Evolutionary conservation across 1,140 invertebrate genomes (phyloP), one percentile per base, ranked within the genome.

Genomic region (Rhopalosiphum padi): DNA sequence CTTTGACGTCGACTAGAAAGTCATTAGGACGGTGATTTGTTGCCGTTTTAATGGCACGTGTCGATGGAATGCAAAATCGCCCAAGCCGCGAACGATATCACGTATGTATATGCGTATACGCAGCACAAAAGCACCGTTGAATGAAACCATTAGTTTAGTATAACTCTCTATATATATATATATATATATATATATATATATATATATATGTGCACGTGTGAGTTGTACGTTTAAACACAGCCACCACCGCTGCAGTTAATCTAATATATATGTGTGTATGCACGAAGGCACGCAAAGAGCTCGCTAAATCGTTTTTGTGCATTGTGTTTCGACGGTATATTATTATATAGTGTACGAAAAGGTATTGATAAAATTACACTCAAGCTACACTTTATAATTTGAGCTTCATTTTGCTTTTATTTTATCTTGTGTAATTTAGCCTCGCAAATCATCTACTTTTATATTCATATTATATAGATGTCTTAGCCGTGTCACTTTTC

Each of bases 1-100:
- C 89, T 90, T 60, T 30, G 60, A 83, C 60, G 90, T 43, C 82
- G 91, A 86, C 91, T 37, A 86, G 77, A 51, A 83, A 93, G 48
- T 93, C 91, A 93, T 93, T 93, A 93, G 68, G 77, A 77, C 60
- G 46, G 82, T 93, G 77, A 93, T 93, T 93, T 93, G 91, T 93
- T 85, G 91, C 82, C n/a, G 35, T 83, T 93, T 86, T 93, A 86
- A 86, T 51, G 48, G 77, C 91, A 93, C 91, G 91, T 93, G 91
- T 85, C 91, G 77, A 93, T 55, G 91, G 82, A 93, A 93, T 85
- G 91, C 91, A 41, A 93, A 85, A 85, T 53, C 91, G 37, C 46
- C 35, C 90, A 51, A 51, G 91, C 43, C 48, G 91, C 85, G 82
- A 86, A 86, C 53, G 82, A 83, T 48, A 86, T 86, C 91, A 93